These are phyloP conservation scores for Brachycybe producta DNA, from an alignment of 2,888 invertebrate species.

Conservation along the genomic window DNA sequence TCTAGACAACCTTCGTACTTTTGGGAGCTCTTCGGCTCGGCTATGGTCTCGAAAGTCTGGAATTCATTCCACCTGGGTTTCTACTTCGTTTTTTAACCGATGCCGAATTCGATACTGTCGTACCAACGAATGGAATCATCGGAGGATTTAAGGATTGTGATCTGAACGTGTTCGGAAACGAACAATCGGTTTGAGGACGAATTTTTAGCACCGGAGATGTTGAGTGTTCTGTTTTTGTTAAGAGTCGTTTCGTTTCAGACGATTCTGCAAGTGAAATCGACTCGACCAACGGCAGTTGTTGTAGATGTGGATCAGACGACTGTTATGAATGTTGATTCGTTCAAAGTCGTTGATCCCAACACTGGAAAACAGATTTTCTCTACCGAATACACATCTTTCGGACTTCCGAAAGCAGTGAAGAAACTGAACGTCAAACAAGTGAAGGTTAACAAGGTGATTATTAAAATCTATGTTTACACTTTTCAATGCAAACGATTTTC, in stretches of 20 bases:
- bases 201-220: neutral
- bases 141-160: constrained; percentile 25
- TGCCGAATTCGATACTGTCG: constrained; percentile 25
- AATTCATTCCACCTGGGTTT: constrained; percentile 44
- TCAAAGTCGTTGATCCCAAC: constrained; percentile 53
- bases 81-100: constrained; percentile 25
- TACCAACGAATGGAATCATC: constrained; percentile 25
- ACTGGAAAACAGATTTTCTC: constrained; percentile 55
- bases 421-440: constrained; percentile 26
- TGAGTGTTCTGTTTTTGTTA: neutral
- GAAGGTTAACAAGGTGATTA: constrained; percentile 22
- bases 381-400: constrained; percentile 57
- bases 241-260: constrained; percentile 5
- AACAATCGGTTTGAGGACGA: constrained; percentile 21
- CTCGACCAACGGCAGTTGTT: constrained; percentile 22
- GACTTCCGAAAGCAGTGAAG: constrained; percentile 50
- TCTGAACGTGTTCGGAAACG: constrained; percentile 25
- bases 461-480: neutral
- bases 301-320: constrained; percentile 54
- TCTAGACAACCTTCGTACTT: constrained; percentile 52
- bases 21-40: constrained; percentile 66
- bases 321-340: constrained; percentile 52
- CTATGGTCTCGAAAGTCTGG: constrained; percentile 67
- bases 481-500: neutral
- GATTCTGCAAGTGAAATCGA: constrained; percentile 3